Percentiles rank a stretch among this genome's conserved stretches.
These are phyloP conservation scores for Antheraea assamensis DNA, from an alignment of 2,888 invertebrate genomes.

Conservation along the genomic window DNA sequence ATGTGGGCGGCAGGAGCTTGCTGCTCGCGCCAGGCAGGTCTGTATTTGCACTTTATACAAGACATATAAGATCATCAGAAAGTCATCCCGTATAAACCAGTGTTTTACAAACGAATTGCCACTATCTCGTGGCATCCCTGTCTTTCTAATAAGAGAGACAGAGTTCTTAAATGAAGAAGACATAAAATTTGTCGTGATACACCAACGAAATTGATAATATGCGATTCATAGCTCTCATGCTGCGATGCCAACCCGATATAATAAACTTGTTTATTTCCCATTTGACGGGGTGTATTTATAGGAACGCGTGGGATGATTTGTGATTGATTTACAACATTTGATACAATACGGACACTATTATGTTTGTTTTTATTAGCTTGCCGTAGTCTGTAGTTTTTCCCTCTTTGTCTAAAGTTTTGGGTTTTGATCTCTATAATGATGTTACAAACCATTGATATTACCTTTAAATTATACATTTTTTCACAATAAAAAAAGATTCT, in stretches of 20 bases:
- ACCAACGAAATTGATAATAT: neutral
- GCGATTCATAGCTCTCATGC: conserved; percentile 4
- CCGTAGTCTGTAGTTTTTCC: neutral
- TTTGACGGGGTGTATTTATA: conserved; percentile 14
- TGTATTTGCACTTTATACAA: conserved; percentile 27
- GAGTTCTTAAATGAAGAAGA: neutral
- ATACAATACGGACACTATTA: conserved; percentile 3
- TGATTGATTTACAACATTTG: conserved; percentile 2
- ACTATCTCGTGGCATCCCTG: neutral
- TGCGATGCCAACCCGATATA: conserved; percentile 8
- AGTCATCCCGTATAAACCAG: neutral
- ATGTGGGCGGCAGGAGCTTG: conserved; percentile 81
- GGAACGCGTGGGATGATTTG: conserved; percentile 13
- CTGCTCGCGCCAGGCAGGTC: conserved; percentile 81
- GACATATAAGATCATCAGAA: neutral
- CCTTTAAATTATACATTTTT: neutral
- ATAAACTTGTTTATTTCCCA: conserved; percentile 14
- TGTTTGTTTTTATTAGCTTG: neutral
- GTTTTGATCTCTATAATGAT: neutral
- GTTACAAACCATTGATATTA: neutral
- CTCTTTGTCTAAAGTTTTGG: neutral
- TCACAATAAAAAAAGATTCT: neutral
- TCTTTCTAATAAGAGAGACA: neutral
- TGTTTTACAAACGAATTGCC: neutral
- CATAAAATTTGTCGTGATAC: neutral